phyloP scores from a whole-genome alignment of 2,113 vertebrate species.

The Thinocorus orbignyianus region DNA sequence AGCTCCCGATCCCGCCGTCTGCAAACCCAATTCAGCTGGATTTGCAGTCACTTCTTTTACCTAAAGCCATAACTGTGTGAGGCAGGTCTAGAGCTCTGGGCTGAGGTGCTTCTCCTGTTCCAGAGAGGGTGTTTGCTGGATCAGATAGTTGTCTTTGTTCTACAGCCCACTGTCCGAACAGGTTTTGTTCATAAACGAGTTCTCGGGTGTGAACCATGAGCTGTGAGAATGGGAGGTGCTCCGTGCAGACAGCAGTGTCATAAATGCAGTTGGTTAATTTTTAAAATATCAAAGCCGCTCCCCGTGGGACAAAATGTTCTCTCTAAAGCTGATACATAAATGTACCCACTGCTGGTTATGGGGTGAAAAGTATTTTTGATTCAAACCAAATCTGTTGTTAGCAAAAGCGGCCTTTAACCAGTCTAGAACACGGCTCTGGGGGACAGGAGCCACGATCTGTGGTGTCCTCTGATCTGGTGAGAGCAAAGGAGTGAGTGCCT shows the following conservation, averaged over 20 bases:
- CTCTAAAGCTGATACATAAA: background rate
- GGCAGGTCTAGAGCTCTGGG: background rate
- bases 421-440: background rate
- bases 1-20: background rate
- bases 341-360: fast-evolving
- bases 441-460: background rate
- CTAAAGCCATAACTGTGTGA: background rate
- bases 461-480: background rate
- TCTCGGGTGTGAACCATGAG: background rate
- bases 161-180: background rate
- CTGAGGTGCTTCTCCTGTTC: background rate
- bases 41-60: background rate
- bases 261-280: background rate
- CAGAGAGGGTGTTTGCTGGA: fast-evolving
- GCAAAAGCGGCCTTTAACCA: background rate
- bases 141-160: background rate
- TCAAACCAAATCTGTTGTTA: background rate
- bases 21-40: background rate
- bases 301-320: background rate
- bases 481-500: background rate
- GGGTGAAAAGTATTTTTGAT: background rate
- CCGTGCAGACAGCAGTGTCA: background rate
- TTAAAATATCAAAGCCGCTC: background rate
- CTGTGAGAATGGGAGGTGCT: background rate
- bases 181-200: background rate